Evolutionary conservation across 2,797 vertebrate species (phyloP).

Genomic region (Diglossa cyanea): DNA sequence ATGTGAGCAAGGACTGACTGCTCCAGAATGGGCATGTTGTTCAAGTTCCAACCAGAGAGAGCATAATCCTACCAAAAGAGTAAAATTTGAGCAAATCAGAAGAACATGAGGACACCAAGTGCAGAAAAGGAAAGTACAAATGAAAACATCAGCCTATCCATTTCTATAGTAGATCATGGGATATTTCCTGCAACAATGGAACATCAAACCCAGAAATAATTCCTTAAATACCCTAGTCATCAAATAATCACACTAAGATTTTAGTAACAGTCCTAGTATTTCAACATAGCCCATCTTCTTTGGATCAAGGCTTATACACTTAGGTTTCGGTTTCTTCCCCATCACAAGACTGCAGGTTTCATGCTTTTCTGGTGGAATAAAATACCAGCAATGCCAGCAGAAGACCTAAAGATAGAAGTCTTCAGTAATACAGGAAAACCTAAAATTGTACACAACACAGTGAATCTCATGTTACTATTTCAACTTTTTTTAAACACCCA

Average conservation of each 20-base stretch:
- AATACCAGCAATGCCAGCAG: background rate
- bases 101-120: background rate
- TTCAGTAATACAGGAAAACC: background rate
- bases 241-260: background rate
- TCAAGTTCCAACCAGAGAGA: slow-evolving; percentile 96
- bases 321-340: background rate
- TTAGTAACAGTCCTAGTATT: background rate
- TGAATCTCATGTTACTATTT: background rate
- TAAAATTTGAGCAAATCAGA: background rate
- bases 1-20: slow-evolving; percentile 97
- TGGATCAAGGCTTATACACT: background rate
- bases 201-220: background rate
- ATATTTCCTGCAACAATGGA: background rate
- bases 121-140: background rate
- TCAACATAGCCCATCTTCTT: background rate
- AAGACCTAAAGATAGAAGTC: background rate
- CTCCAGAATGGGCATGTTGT: slow-evolving; percentile 97
- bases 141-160: background rate
- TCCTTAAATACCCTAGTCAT: background rate
- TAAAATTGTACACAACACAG: background rate
- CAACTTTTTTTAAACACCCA: background rate
- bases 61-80: slow-evolving; percentile 87
- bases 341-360: background rate
- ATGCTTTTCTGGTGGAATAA: background rate
- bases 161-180: background rate